phyloP scores from a whole-genome alignment of 1,140 invertebrate species.

The Formica exsecta region DNA sequence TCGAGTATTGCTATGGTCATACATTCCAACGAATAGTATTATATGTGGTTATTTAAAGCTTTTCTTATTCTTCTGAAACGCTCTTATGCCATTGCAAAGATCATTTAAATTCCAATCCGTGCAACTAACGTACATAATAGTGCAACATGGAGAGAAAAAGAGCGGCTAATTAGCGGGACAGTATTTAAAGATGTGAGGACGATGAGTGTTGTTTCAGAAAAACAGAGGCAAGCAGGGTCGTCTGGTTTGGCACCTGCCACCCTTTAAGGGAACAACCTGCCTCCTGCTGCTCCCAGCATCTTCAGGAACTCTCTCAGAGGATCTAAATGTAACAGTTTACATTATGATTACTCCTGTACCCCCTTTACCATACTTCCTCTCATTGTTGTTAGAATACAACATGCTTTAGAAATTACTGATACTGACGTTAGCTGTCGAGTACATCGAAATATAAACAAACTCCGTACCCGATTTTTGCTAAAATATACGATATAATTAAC shows the following conservation, averaged over 20 bases:
- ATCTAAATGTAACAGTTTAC: constrained; percentile 91
- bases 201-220: constrained; percentile 86
- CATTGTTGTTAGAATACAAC: constrained; percentile 46
- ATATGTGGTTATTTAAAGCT: not conserved
- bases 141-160: constrained; percentile 66
- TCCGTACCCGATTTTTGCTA: constrained; percentile 9
- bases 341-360: constrained; percentile 77
- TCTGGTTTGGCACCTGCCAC: constrained; percentile 86
- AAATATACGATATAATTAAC: constrained; percentile 16
- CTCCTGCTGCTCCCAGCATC: constrained; percentile 86
- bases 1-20: not conserved
- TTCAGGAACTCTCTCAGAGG: constrained; percentile 91
- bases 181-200: constrained; percentile 81
- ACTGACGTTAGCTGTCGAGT: constrained; percentile 18
- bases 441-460: constrained; percentile 34
- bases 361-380: constrained; percentile 74
- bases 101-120: constrained; percentile 52
- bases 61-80: constrained; percentile 57
- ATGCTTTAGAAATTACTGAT: constrained; percentile 58
- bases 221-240: constrained; percentile 86
- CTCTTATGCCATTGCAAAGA: constrained; percentile 66
- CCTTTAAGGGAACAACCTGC: constrained; percentile 85
- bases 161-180: constrained; percentile 48
- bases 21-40: not conserved
- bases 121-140: constrained; percentile 54